These are phyloP conservation scores for Cybosia mesomella DNA, from an alignment of 2,888 invertebrate species.

Conservation along the genomic window DNA sequence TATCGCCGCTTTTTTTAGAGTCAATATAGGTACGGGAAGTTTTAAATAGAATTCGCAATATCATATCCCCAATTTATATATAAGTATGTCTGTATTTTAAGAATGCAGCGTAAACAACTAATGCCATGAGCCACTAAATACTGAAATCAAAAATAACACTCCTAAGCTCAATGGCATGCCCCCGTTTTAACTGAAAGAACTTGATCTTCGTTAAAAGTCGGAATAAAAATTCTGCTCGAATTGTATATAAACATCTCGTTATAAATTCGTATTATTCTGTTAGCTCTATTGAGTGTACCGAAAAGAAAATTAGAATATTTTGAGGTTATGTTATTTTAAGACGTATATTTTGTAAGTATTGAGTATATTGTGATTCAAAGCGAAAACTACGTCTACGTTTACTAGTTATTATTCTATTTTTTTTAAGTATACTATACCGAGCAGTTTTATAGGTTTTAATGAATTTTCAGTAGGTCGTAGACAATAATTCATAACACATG, in stretches of 20 bases:
- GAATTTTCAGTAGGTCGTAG: too few species aligned
- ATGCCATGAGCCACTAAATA: neutral
- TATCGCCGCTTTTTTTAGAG: too few species aligned
- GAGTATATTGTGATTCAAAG: too few species aligned
- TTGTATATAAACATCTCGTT: conserved; percentile 9
- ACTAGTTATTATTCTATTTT: too few species aligned
- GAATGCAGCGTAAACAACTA: neutral
- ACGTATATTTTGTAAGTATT: neutral
- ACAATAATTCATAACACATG: too few species aligned
- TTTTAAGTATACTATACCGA: too few species aligned
- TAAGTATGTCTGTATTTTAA: too few species aligned
- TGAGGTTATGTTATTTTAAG: neutral
- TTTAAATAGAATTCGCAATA: too few species aligned
- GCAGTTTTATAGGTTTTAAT: too few species aligned
- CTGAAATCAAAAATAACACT: neutral
- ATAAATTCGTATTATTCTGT: conserved; percentile 16
- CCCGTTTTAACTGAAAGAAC: neutral
- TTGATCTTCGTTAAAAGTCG: conserved; percentile 5
- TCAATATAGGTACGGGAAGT: too few species aligned
- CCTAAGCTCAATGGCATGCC: neutral
- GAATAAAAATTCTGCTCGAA: conserved; percentile 3
- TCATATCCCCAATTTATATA: too few species aligned
- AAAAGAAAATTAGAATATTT: conserved; percentile 1
- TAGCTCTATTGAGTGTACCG: neutral
- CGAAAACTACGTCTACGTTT: too few species aligned